Base-by-base conservation (phyloP, 2,113 vertebrate genomes). In the Clarias batrachus region DNA sequence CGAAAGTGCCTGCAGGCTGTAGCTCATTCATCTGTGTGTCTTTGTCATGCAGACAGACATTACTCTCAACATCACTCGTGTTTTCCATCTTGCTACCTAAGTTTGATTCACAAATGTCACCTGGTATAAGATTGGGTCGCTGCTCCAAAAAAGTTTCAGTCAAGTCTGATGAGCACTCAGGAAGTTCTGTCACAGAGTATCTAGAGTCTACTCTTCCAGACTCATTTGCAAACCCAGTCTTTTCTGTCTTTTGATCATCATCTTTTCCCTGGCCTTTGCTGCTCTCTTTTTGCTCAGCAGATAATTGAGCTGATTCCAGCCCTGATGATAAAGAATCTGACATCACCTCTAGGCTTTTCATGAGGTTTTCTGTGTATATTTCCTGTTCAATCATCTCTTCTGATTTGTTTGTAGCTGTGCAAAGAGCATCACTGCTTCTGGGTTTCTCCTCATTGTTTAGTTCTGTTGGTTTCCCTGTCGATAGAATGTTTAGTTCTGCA, bases 341-440 rank as follows among this genome's bases (percentile, higher is more conserved):
- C 90, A 95, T 95, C 89, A 92, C 90, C 83, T 95, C 93, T 81
- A 96, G 90, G 91, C 90, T 92, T 92, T 95, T 94, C 60, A 93
- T 93, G 25, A 93, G 59, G 0, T 93, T 92, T 63, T 92, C 89
- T 1, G 92, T 52, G 17, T 93, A 96, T 79, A 70, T 21, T 1
- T 92, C 92, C 86, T 92, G 81, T 48, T 94, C 94, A 25, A 83
- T 90, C 85, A 90, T 93, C 9, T 94, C 94, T 56, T 95, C 94
- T 59, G 90, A 86, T 92, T 95, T 93, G 68, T 93, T 92, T 87
- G 68, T 0, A 0, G 85, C 0, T 1, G 81, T 82, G 3, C 81
- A 81, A 1, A 87, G 76, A 81, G 70, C 25, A 76, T 81, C 27
- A 79, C 81, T 82, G 88, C 89, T 85, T 90, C 86, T 54, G 86